Conservation (phyloP, 2,888 invertebrate genomes). For the Chesias legatella region DNA sequence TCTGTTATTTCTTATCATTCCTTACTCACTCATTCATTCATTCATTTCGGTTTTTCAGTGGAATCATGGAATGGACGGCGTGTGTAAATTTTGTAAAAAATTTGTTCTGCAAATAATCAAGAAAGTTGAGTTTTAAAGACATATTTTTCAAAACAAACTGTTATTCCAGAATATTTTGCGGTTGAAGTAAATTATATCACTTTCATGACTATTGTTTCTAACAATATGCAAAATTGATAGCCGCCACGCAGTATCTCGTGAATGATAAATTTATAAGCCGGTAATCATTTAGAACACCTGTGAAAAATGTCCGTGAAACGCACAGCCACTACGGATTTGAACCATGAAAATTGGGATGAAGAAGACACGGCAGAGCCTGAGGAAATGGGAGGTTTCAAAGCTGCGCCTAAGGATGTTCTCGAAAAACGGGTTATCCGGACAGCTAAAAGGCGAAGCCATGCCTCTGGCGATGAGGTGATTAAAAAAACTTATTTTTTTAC, state of each 20-base stretch:
- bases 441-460: slow-evolving; percentile 83
- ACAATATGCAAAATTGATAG: slow-evolving; percentile 2
- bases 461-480: slow-evolving; percentile 48
- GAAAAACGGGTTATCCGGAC: slow-evolving; percentile 88
- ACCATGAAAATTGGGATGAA: slow-evolving; percentile 92
- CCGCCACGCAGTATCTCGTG: slow-evolving; percentile 20
- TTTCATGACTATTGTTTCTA: too few species aligned
- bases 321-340: slow-evolving; percentile 86
- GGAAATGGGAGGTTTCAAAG: slow-evolving; percentile 86
- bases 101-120: too few species aligned
- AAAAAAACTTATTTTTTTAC: too few species aligned
- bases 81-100: too few species aligned
- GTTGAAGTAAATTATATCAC: too few species aligned
- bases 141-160: too few species aligned
- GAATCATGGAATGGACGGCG: too few species aligned
- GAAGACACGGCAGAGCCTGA: slow-evolving; percentile 84
- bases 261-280: not conserved
- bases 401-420: slow-evolving; percentile 83
- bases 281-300: slow-evolving; percentile 5
- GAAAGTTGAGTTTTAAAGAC: too few species aligned
- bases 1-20: too few species aligned
- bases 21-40: too few species aligned
- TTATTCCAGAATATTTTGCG: too few species aligned
- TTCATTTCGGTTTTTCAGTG: too few species aligned
- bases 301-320: slow-evolving; percentile 86